Percentiles rank a stretch among this genome's conserved stretches.
phyloP scores from a whole-genome alignment of 1,140 invertebrate genomes.

The Calephelis virginiensis region DNA sequence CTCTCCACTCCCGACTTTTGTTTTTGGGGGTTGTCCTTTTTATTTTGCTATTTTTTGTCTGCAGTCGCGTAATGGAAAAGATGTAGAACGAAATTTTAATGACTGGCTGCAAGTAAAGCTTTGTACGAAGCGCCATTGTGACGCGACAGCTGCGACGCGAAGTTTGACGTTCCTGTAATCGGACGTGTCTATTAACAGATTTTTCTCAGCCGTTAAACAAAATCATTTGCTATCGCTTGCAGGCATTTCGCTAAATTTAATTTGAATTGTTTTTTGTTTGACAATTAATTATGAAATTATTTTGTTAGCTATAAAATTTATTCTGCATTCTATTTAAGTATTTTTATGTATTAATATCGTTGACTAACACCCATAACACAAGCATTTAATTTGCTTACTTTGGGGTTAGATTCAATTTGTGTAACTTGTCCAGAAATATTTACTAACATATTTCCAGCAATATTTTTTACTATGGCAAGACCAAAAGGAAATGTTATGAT shows the following conservation, averaged over 20 bases:
- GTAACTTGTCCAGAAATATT: too few relatives aligned
- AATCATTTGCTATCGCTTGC: slow-evolving; percentile 31
- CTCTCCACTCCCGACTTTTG: slow-evolving; percentile 71
- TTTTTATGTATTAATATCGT: too few relatives aligned
- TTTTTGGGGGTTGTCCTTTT: slow-evolving; percentile 70
- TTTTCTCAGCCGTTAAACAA: slow-evolving; percentile 41
- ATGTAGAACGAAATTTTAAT: slow-evolving; percentile 78
- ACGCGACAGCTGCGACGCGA: slow-evolving; percentile 44
- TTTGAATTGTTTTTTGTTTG: slow-evolving; percentile 13
- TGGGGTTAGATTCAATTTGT: too few relatives aligned
- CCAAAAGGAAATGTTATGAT: too few relatives aligned
- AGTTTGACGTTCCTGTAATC: slow-evolving; percentile 63
- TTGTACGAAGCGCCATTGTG: slow-evolving; percentile 65
- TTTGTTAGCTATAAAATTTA: too few relatives aligned
- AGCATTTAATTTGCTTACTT: too few relatives aligned
- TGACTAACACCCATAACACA: too few relatives aligned
- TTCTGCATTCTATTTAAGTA: too few relatives aligned
- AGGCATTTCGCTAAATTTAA: slow-evolving; percentile 8
- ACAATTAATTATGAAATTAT: neutral
- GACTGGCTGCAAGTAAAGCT: slow-evolving; percentile 71
- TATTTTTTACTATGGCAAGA: too few relatives aligned
- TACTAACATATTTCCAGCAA: too few relatives aligned
- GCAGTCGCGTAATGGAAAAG: slow-evolving; percentile 75
- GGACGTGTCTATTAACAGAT: slow-evolving; percentile 47
- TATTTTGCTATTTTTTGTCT: slow-evolving; percentile 76